A percentile compares a stretch with the other conserved stretches of the same genome.
phyloP scores from a whole-genome alignment of 2,888 invertebrate genomes.

The Fragum whitleyi region DNA sequence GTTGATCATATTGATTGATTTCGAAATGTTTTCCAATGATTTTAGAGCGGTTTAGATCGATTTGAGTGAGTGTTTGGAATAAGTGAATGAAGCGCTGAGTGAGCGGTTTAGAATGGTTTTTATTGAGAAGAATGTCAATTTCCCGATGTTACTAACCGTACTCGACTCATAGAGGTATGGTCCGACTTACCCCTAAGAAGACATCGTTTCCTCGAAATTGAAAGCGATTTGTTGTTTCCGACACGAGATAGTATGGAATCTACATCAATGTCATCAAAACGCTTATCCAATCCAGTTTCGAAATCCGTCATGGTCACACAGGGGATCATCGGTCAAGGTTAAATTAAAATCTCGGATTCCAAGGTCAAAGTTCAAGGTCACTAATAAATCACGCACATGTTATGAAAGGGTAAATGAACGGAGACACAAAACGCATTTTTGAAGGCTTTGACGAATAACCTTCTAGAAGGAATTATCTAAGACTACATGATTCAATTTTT shows the following conservation, averaged over 20 bases:
- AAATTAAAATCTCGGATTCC: not conserved
- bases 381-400: not conserved
- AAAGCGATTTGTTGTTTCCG: constrained; percentile 66
- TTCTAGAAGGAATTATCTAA: not conserved
- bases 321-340: constrained; percentile 20
- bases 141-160: too few species aligned
- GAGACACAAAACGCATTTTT: not conserved
- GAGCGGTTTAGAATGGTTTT: too few species aligned
- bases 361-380: constrained; percentile 10
- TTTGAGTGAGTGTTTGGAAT: too few species aligned
- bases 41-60: too few species aligned
- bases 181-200: constrained; percentile 70
- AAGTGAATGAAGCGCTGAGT: too few species aligned
- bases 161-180: too few species aligned
- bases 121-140: too few species aligned
- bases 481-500: not conserved
- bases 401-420: not conserved
- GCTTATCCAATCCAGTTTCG: constrained; percentile 62
- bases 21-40: too few species aligned
- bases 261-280: constrained; percentile 71
- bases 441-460: not conserved
- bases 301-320: constrained; percentile 67
- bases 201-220: constrained; percentile 64
- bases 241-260: constrained; percentile 72
- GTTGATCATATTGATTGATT: too few species aligned